Conservation (phyloP, 1,140 invertebrate species). For the Aphaenogaster ashmeadi region DNA sequence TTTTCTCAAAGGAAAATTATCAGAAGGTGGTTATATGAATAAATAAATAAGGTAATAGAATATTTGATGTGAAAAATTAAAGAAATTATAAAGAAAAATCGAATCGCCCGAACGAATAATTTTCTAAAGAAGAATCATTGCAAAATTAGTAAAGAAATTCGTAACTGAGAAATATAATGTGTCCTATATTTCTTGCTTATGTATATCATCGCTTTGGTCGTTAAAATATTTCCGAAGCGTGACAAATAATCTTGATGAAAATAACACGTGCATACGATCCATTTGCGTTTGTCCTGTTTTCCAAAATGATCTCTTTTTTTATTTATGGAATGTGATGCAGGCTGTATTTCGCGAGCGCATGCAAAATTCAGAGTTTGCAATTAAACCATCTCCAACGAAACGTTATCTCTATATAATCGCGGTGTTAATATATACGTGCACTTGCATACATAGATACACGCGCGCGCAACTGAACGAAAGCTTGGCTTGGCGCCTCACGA, state of each 20-base stretch:
- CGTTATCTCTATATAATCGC: slow-evolving; percentile 20
- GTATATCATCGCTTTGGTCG: background rate
- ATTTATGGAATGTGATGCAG: slow-evolving; percentile 28
- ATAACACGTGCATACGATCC: slow-evolving; percentile 11
- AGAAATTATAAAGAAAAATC: background rate
- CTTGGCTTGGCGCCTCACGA: background rate
- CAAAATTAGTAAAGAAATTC: background rate
- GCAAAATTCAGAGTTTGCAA: slow-evolving; percentile 43
- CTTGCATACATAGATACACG: background rate
- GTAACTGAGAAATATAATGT: background rate
- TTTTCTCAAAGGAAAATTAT: background rate
- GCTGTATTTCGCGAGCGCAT: background rate
- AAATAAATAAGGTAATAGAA: background rate
- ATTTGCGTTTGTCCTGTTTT: slow-evolving; percentile 28
- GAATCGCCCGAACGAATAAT: background rate
- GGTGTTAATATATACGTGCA: slow-evolving; percentile 1
- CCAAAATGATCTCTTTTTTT: slow-evolving; percentile 49
- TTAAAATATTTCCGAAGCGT: slow-evolving; percentile 36
- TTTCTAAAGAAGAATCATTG: background rate
- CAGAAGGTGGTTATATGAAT: background rate
- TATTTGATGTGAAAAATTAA: background rate
- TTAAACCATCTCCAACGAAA: slow-evolving; percentile 41
- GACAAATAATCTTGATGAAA: slow-evolving; percentile 31
- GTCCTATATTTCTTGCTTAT: background rate
- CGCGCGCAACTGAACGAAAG: background rate